A percentile compares a stretch with the other conserved stretches of the same genome.
These are phyloP conservation scores for Manis pentadactyla DNA, from an alignment of 2,797 vertebrate genomes.

Conservation along the genomic window DNA sequence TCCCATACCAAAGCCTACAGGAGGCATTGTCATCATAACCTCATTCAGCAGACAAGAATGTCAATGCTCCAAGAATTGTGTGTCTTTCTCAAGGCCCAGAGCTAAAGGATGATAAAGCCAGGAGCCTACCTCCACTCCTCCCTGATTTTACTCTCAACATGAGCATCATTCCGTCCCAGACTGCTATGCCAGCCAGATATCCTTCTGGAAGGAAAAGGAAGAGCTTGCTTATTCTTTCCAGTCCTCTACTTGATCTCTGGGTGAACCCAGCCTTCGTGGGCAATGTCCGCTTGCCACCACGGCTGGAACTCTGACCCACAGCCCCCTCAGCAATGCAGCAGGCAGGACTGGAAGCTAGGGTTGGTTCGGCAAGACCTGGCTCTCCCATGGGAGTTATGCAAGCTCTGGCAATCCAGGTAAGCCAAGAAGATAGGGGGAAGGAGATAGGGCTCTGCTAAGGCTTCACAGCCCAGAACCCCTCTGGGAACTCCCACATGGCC, in stretches of 20 bases:
- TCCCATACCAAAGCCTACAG: neutral
- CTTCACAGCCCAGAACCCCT: neutral
- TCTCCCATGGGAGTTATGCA: neutral
- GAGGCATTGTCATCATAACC: neutral
- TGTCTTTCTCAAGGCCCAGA: constrained; percentile 25
- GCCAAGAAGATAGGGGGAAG: neutral
- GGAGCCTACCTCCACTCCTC: neutral
- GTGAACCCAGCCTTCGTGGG: neutral
- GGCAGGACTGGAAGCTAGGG: neutral
- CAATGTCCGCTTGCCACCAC: neutral
- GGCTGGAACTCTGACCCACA: neutral
- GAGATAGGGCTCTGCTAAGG: neutral
- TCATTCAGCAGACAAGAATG: neutral
- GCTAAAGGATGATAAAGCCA: neutral
- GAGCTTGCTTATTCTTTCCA: neutral
- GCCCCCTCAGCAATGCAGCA: neutral
- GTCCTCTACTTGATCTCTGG: neutral
- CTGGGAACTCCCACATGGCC: neutral
- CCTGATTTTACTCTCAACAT: neutral
- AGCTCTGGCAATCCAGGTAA: neutral
- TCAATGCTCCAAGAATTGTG: neutral
- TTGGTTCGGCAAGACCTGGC: neutral
- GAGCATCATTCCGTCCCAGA: neutral
- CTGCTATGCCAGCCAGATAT: neutral
- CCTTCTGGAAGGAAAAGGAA: neutral